Evolutionary conservation across 1,140 invertebrate genomes (phyloP), one percentile per base, ranked within the genome.

Genomic region (Mizuhopecten yessoensis): DNA sequence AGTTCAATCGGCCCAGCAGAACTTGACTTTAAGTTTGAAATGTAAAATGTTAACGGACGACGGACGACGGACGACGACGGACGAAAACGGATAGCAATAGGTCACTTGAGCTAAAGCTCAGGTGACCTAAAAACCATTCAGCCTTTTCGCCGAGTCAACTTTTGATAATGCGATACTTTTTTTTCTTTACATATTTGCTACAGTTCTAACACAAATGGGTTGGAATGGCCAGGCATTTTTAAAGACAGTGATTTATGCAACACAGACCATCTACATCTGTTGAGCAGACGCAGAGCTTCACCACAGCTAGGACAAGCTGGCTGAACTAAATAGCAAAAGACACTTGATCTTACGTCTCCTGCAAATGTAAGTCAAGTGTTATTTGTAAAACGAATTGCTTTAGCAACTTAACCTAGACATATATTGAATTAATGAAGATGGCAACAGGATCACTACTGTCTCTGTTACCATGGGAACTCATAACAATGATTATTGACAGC

Each of bases 361-460:
- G 57, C n/a, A 75, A 75, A 75, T 75, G 23, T n/a, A 75, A 75
- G n/a, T 29, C 57, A 29, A 75, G 17, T 75, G 57, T 75, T 75
- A n/a, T 75, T 75, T 75, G 57, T 75, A 5, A 75, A 75, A 75
- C 57, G 29, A 75, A 75, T 75, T 75, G 57, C 57, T 75, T 75
- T 75, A n/a, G 23, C 23, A 75, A 75, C 29, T 75, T n/a, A 75
- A 75, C 57, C 23, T n/a, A 29, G 57, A 75, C 57, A 75, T 75
- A 75, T 75, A 75, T 75, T n/a, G 15, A 29, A 75, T 75, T 75
- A 75, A 75, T 75, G 57, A 0, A 29, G n/a, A 75, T 29, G n/a
- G 57, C 57, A 17, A 75, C 11, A 11, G 3, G 57, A 75, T 75
- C 57, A n/a, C 5, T 29, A 29, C n/a, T 75, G 57, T 75, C 57